Evolutionary conservation across 2,888 invertebrate genomes (phyloP).

Genomic region (Lycaena phlaeas): DNA sequence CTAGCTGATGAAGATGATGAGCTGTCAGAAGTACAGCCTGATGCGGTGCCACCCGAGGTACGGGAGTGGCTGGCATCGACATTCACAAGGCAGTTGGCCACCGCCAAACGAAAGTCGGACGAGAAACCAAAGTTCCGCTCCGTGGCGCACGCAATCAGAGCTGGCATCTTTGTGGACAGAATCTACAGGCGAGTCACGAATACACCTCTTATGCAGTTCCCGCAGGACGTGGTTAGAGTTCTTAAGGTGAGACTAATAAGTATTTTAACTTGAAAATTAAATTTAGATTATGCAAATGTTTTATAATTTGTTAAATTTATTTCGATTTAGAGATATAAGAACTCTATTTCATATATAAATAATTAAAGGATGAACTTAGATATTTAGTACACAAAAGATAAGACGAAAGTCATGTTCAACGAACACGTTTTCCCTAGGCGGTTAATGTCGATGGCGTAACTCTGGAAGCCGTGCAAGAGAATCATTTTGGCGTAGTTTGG

Average conservation of each 20-base stretch:
- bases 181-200: constrained; percentile 89
- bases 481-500: too few relatives aligned
- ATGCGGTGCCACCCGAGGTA: constrained; percentile 96
- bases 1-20: constrained; percentile 95
- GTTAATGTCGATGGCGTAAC: too few relatives aligned
- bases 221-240: constrained; percentile 87
- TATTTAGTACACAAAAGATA: too few relatives aligned
- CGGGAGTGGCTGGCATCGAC: constrained; percentile 97
- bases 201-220: constrained; percentile 88
- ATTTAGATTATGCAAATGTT: too few relatives aligned
- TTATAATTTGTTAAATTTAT: too few relatives aligned
- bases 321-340: too few relatives aligned
- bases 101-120: constrained; percentile 81
- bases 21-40: constrained; percentile 95
- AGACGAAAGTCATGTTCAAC: too few relatives aligned
- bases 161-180: constrained; percentile 96
- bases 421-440: too few relatives aligned
- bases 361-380: too few relatives aligned
- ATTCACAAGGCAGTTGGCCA: constrained; percentile 91
- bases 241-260: constrained; percentile 82
- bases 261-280: too few relatives aligned
- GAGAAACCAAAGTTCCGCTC: constrained; percentile 93
- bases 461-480: too few relatives aligned
- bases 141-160: constrained; percentile 96
- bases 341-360: too few relatives aligned